These are phyloP conservation scores for Tonatia bakeri DNA, from an alignment of 2,113 vertebrate species.

Conservation along the genomic window DNA sequence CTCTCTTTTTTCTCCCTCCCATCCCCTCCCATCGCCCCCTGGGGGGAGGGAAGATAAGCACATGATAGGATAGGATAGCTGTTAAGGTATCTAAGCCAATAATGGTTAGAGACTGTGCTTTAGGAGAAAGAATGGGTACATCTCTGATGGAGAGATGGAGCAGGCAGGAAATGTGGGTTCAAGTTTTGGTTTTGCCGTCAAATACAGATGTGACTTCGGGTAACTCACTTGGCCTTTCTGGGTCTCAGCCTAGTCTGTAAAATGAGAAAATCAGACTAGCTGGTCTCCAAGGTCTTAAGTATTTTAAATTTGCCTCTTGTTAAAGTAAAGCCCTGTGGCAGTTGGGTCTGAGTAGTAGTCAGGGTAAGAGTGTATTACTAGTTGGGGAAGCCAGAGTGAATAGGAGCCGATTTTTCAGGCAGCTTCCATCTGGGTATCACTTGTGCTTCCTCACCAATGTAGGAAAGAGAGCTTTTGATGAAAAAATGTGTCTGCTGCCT, in stretches of 20 bases:
- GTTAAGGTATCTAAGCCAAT: not conserved
- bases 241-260: not conserved
- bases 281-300: not conserved
- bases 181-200: not conserved
- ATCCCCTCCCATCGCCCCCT: too few relatives aligned
- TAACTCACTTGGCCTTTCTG: not conserved
- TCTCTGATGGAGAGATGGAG: not conserved
- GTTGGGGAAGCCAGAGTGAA: not conserved
- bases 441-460: not conserved
- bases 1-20: too few relatives aligned
- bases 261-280: not conserved
- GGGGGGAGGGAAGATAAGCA: not conserved
- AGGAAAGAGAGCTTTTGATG: not conserved
- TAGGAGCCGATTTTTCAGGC: not conserved
- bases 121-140: not conserved
- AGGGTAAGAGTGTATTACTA: not conserved
- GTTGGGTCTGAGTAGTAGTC: not conserved
- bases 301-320: conserved; percentile 24
- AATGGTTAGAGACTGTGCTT: not conserved
- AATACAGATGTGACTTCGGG: not conserved
- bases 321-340: not conserved
- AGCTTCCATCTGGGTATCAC: not conserved
- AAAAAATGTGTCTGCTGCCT: not conserved
- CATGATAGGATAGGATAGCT: not conserved
- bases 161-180: not conserved